Conservation (phyloP, 2,888 invertebrate genomes). For the Pachycephus smyrnensis region DNA sequence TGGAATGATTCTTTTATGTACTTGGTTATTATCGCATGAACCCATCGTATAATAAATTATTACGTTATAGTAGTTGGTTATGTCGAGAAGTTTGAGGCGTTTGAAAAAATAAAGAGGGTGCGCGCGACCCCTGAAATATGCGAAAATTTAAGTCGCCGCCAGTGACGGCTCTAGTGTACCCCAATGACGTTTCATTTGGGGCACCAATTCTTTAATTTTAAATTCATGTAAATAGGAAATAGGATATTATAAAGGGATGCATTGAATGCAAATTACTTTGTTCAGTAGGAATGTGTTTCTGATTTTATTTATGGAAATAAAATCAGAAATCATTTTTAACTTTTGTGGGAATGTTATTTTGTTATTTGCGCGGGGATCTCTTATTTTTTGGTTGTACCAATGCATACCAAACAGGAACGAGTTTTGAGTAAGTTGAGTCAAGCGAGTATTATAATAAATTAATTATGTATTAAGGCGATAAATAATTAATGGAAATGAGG, state of each 20-base stretch:
- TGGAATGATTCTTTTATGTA: neutral
- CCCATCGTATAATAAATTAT: neutral
- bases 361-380: neutral
- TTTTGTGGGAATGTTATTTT: neutral
- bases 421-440: neutral
- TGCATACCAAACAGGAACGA: neutral
- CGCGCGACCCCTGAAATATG: neutral
- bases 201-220: neutral
- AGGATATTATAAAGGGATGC: neutral
- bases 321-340: too few species aligned
- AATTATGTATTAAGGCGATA: neutral
- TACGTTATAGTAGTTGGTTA: neutral
- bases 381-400: neutral
- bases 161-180: neutral
- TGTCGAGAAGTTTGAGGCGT: neutral
- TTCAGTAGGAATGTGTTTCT: neutral
- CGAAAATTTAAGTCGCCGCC: neutral
- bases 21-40: too few species aligned
- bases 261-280: neutral
- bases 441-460: neutral
- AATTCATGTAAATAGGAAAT: neutral
- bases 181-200: neutral
- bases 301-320: neutral
- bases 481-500: neutral
- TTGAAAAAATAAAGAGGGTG: neutral